phyloP scores from a whole-genome alignment of 1,140 invertebrate species.

The Mya arenaria region DNA sequence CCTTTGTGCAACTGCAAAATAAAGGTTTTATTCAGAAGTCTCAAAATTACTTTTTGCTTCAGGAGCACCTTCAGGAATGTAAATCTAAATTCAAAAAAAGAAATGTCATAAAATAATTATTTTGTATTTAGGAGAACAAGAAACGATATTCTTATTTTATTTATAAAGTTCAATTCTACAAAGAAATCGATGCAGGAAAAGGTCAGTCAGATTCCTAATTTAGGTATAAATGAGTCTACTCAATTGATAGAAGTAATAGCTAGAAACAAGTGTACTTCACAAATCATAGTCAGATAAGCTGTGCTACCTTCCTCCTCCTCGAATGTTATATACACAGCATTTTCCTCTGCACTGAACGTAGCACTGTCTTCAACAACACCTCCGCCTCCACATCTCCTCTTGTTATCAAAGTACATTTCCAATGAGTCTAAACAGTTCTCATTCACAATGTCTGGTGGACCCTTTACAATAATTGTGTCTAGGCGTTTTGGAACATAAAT shows the following conservation, averaged over 20 bases:
- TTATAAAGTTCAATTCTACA: too few relatives aligned
- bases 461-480: not conserved
- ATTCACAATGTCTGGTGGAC: not conserved
- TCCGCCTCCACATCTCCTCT: not conserved
- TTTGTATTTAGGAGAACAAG: too few relatives aligned
- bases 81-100: too few relatives aligned
- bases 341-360: not conserved
- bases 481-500: not conserved
- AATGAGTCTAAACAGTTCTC: not conserved
- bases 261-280: not conserved
- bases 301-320: not conserved
- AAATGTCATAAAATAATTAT: too few relatives aligned
- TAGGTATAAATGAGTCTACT: not conserved
- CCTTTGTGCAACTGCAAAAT: constrained; percentile 24
- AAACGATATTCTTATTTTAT: too few relatives aligned
- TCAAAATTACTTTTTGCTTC: too few relatives aligned
- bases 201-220: not conserved
- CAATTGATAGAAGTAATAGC: not conserved
- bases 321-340: not conserved
- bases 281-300: not conserved
- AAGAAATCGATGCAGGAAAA: too few relatives aligned
- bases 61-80: too few relatives aligned
- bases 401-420: not conserved
- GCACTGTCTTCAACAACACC: not conserved
- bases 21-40: too few relatives aligned